phyloP scores from a whole-genome alignment of 2,888 invertebrate species.

The Leucophora obtusa region DNA sequence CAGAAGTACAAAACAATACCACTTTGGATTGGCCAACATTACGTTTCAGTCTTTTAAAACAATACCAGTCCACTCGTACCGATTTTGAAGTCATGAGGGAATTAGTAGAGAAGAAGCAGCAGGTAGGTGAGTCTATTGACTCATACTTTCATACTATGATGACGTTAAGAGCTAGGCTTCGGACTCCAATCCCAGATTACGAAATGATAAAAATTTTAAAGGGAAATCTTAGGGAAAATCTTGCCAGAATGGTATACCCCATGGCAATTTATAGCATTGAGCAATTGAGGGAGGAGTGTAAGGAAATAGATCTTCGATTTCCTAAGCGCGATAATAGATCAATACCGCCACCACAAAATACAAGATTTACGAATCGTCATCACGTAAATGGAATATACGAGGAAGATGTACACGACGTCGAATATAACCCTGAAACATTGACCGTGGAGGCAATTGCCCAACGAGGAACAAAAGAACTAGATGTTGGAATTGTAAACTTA shows the following conservation, averaged over 20 bases:
- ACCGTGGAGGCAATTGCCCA: background rate
- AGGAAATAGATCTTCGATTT: background rate
- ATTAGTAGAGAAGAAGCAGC: background rate
- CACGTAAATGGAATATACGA: no score
- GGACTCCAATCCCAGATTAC: no score
- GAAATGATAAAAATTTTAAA: background rate
- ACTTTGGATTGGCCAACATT: no score
- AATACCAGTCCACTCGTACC: no score
- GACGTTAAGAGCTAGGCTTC: background rate
- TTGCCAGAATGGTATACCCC: background rate
- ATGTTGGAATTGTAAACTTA: background rate
- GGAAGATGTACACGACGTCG: background rate
- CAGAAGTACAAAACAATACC: no score
- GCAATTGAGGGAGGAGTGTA: background rate
- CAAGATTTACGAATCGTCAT: no score
- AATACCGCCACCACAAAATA: no score
- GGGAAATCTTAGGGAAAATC: background rate
- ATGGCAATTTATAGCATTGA: background rate
- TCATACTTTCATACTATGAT: background rate
- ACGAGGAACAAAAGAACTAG: background rate
- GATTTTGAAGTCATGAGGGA: background rate
- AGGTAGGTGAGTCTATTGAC: background rate
- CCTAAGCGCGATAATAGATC: background rate
- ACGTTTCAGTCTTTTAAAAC: no score
- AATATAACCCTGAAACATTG: background rate